Percentiles rank a stretch among this genome's conserved stretches.
These are phyloP conservation scores for Sebastes elongatus DNA, from an alignment of 2,797 vertebrate genomes.

Conservation along the genomic window DNA sequence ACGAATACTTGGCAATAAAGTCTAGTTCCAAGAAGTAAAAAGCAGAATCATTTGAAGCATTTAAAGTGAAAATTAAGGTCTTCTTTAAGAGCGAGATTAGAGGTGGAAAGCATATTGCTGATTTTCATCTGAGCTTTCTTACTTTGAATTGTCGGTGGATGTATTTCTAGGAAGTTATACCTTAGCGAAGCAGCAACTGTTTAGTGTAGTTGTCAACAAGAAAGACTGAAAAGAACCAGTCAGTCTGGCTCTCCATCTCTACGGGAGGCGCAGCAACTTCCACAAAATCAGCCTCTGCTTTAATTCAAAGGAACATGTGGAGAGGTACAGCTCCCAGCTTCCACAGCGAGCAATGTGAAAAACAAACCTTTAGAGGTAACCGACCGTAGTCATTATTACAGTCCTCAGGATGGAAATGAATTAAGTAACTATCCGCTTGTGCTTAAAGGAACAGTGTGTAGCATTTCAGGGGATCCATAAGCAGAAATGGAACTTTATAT, in stretches of 20 bases:
- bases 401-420: background rate
- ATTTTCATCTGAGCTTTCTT: background rate
- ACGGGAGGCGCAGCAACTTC: background rate
- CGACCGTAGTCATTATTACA: background rate
- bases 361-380: background rate
- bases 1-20: background rate
- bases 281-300: background rate
- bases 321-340: background rate
- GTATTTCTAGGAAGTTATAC: background rate
- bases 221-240: background rate
- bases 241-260: background rate
- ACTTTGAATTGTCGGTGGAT: background rate
- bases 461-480: background rate
- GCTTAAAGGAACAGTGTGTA: background rate
- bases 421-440: background rate
- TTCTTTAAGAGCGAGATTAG: background rate
- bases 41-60: background rate
- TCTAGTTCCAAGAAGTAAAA: background rate
- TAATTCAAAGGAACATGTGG: background rate
- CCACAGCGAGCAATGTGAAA: background rate
- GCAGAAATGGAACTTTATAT: background rate
- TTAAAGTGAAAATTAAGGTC: background rate
- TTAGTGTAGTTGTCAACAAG: background rate
- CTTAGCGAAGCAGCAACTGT: background rate
- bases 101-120: background rate